Evolutionary conservation across 2,797 vertebrate species (phyloP).

Genomic region (Bovichtus diacanthus): DNA sequence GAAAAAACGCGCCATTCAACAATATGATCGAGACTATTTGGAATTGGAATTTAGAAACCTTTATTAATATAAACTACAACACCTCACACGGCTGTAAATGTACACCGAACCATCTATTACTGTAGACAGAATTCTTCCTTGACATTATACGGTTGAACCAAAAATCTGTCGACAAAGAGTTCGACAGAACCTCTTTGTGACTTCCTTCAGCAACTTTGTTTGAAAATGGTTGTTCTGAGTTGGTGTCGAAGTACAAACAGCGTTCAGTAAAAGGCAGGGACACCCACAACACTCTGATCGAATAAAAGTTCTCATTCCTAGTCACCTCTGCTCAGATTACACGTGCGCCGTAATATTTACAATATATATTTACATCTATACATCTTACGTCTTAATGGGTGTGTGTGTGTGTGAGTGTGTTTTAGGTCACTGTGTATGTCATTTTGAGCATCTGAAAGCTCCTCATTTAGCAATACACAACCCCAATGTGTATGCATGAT

Average conservation of each 20-base stretch:
- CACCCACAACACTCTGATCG: not conserved
- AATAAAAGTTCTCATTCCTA: not conserved
- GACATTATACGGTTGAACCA: not conserved
- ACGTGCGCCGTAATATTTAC: too few species aligned
- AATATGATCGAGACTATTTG: not conserved
- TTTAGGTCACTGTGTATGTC: not conserved
- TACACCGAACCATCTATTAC: not conserved
- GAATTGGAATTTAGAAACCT: not conserved
- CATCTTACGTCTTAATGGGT: not conserved
- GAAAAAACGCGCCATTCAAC: not conserved
- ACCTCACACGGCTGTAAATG: not conserved
- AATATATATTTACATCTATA: not conserved
- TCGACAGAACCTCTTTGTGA: not conserved
- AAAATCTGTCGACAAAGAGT: not conserved
- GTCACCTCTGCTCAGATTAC: not conserved
- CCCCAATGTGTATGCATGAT: not conserved
- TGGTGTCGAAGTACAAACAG: not conserved
- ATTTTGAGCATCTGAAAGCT: too few species aligned
- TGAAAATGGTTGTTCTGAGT: not conserved
- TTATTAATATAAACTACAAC: not conserved
- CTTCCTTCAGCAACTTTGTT: not conserved
- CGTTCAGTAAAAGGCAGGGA: not conserved
- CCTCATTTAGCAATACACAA: not conserved
- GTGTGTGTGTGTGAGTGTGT: not conserved
- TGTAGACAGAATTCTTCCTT: not conserved